Percentiles rank a stretch among this genome's conserved stretches.
These are phyloP conservation scores for Lipophrys pholis DNA, from an alignment of 2,113 vertebrate species.

Conservation along the genomic window DNA sequence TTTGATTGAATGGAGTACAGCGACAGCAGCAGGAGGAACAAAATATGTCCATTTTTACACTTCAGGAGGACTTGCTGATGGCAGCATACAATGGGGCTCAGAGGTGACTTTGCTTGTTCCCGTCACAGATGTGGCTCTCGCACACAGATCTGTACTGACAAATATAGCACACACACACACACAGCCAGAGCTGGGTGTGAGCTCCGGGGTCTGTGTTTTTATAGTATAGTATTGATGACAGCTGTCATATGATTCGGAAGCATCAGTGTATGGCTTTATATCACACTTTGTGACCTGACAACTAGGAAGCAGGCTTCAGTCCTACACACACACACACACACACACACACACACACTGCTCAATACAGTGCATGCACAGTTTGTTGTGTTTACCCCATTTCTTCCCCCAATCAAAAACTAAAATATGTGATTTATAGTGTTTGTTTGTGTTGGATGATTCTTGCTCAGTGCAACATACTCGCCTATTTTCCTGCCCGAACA, in stretches of 20 bases:
- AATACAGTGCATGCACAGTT: too few species aligned
- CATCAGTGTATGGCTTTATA: slow-evolving; percentile 11
- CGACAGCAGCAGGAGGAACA: not conserved
- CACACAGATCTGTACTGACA: not conserved
- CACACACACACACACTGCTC: not conserved
- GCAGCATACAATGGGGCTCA: slow-evolving; percentile 1
- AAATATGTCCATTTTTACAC: slow-evolving; percentile 24
- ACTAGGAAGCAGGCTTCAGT: slow-evolving; percentile 1
- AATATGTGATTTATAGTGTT: slow-evolving; percentile 31
- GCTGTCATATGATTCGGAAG: slow-evolving; percentile 3
- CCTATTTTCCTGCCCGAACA: not conserved
- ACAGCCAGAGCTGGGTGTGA: slow-evolving; percentile 1
- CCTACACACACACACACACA: not conserved
- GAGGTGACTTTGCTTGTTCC: slow-evolving; percentile 22
- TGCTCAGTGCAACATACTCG: not conserved
- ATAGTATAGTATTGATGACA: slow-evolving; percentile 19
- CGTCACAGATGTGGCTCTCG: slow-evolving; percentile 17
- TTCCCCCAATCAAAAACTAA: not conserved
- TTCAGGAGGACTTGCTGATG: slow-evolving; percentile 13
- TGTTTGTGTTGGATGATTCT: slow-evolving; percentile 26
- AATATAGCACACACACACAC: not conserved
- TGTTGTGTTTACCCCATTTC: not conserved
- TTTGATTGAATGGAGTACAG: slow-evolving; percentile 13
- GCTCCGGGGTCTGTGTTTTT: slow-evolving; percentile 21
- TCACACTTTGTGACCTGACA: slow-evolving; percentile 17